Evolutionary conservation across 1,140 invertebrate species (phyloP), one percentile per base, ranked within the genome.

Genomic region (Hylaeus volcanicus): DNA sequence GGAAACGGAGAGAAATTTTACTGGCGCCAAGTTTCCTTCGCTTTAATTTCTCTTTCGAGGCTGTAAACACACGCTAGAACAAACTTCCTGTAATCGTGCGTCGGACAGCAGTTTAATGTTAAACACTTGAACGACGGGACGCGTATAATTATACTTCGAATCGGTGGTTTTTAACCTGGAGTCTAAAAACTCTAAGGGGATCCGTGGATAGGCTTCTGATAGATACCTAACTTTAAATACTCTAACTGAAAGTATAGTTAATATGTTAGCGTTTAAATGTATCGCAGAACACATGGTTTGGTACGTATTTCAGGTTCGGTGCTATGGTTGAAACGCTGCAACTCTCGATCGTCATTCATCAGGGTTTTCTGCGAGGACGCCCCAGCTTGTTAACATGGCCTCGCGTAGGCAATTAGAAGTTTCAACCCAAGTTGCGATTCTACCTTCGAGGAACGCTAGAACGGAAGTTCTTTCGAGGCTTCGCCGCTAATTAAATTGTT

Each of bases 401-500:
- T 43, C 76, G 45, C 76, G 69, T 48, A 61, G 39, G 69, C 69
- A 73, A 79, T 79, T 73, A 73, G 69, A 72, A 55, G 56, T 79
- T 79, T 72, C 76, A 11, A 51, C 14, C 43, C 6, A 39, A 63
- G 76, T 64, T 58, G 26, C n/a, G 65, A 68, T 14, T 5, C 56
- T 4, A 9, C 11, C 6, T 26, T 37, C 45, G 66, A 53, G 41
- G 39, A 65, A 65, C 73, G 73, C 48, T 15, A 5, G 37, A 14
- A 53, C 74, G 76, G 68, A 72, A 63, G 76, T 73, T 73, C 76
- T 73, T 72, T 79, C 60, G 73, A 73, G 75, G 74, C 70, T 71
- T 26, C 39, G 70, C 55, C 69, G 60, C 12, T 82, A 81, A 88
- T 88, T 86, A 85, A 76, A 86, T 80, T 65, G 65, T 82, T 86